Evolutionary conservation across 1,140 invertebrate genomes (phyloP), one percentile per base, ranked within the genome.

Genomic region (Drosophila lowei): DNA sequence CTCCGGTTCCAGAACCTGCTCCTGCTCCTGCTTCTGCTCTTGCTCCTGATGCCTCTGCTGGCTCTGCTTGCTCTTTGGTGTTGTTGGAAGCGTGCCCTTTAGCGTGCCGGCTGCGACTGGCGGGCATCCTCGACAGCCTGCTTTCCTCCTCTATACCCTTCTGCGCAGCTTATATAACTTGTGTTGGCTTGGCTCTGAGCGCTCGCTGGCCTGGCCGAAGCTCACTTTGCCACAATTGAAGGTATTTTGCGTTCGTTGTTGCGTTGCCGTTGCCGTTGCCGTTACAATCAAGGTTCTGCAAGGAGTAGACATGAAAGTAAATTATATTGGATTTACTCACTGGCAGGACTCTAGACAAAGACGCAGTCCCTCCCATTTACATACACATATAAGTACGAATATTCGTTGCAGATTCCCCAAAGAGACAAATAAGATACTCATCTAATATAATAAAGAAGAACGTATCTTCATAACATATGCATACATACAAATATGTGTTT

Each of bases 211-310:
- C 64, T 67, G 58, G 34, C 67, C 73, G 66, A 62, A 68, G 79
- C 63, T 67, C 74, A 76, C 76, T 84, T 70, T 65, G 70, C 74
- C 79, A 71, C 78, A 81, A 64, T 68, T 72, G 60, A 71, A 90
- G 78, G 73, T 86, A 90, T 90, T 38, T 68, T 81, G 81, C 86
- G 81, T 90, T 90, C 81, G 86, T 90, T 86, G 81, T 86, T 76
- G 62, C 66, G 74, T 77, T 81, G 78, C 68, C 65, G 72, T 77
- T 75, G 25, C 66, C 44, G 42, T 58, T 53, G 25, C 43, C 23
- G 47, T n/a, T 63, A 58, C 63, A 66, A 73, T 80, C 72, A 68
- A 74, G 79, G 79, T 58, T 49, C 66, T 70, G 66, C 44, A 68
- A 57, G 64, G 52, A 55, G 56, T 57, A 65, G 53, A 70, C 68